Evolutionary conservation across 1,140 invertebrate genomes (phyloP).

Genomic region (Bombus difficillimus): DNA sequence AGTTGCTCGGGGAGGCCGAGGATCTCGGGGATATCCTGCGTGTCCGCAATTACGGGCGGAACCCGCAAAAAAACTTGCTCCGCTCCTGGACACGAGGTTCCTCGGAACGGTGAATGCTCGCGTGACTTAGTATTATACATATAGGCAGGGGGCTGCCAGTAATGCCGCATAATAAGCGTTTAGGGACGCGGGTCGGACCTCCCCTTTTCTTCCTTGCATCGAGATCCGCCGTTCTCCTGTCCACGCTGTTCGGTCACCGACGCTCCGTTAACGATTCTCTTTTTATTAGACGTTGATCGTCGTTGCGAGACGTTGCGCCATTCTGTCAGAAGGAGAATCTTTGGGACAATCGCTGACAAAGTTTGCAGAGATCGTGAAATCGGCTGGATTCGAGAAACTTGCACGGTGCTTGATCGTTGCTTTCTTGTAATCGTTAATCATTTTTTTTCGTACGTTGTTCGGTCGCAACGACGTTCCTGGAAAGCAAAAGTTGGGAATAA

Average conservation of each 20-base stretch:
- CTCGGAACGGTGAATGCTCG: slow-evolving; percentile 68
- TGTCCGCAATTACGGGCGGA: slow-evolving; percentile 65
- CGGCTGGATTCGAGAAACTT: too few relatives aligned
- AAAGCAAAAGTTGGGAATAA: too few relatives aligned
- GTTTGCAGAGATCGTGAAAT: too few relatives aligned
- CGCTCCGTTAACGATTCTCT: slow-evolving; percentile 3
- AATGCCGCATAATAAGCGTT: slow-evolving; percentile 80
- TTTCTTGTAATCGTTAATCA: too few relatives aligned
- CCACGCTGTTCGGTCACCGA: slow-evolving; percentile 5
- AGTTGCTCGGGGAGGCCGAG: not conserved
- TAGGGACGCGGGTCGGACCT: slow-evolving; percentile 74
- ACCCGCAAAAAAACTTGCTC: slow-evolving; percentile 65
- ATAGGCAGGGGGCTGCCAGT: slow-evolving; percentile 67
- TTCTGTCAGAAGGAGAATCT: too few relatives aligned
- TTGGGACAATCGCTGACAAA: too few relatives aligned
- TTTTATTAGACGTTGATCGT: not conserved
- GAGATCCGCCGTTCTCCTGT: slow-evolving; percentile 38
- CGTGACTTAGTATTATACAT: slow-evolving; percentile 77
- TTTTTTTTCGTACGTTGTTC: too few relatives aligned
- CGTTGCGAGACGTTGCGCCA: not conserved
- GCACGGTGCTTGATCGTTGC: too few relatives aligned
- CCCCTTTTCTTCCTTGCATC: slow-evolving; percentile 47
- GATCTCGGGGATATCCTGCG: slow-evolving; percentile 13
- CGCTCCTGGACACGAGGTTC: slow-evolving; percentile 61
- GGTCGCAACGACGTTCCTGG: too few relatives aligned